Evolutionary conservation across 2,888 invertebrate genomes (phyloP), one percentile per base, ranked within the genome.

Genomic region (Odontothrips loti): DNA sequence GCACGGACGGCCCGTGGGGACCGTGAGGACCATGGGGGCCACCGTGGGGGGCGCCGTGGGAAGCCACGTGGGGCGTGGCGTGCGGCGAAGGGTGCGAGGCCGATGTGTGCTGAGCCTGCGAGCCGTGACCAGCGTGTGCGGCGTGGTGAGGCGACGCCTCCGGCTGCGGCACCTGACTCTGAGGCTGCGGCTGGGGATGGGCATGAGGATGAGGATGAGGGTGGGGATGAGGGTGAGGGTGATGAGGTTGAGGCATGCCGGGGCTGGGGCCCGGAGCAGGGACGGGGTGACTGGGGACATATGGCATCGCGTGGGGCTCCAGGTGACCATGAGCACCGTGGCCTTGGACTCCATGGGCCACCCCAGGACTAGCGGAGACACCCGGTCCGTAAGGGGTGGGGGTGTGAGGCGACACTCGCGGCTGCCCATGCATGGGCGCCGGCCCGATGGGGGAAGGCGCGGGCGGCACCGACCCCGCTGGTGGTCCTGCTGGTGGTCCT

Each of bases 181-280:
- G 83, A 79, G 85, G 84, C 80, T 84, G 82, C 63, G 84, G 82
- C 81, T 82, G 82, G 75, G 83, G 83, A 79, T 85, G 83, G 80
- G n/a, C 47, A 6, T 43, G 34, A 43, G 34, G 34, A 6, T 43
- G 34, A 6, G 34, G 34, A 6, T 43, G 34, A 43, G 34, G 34
- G 34, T 43, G 34, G 34, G 3, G 3, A 6, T 43, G 34, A 6
- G 34, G 34, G 3, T 43, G 34, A 6, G 34, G 34, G 34, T 43
- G 34, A 43, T 43, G 20, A 15, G 58, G 20, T 82, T 82, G 23
- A 15, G 20, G n/a, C 43, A 79, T 34, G 79, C 84, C 83, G 10
- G 85, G 85, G 84, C 48, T 84, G 84, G 23, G 82, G 83, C 34
- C 80, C 82, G 81, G 82, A 81, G 80, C 81, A 80, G 34, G 82